Percentiles rank a stretch among this genome's conserved stretches.
Conservation (phyloP, 2,797 vertebrate species). For the Acrossocheilus fasciatus region DNA sequence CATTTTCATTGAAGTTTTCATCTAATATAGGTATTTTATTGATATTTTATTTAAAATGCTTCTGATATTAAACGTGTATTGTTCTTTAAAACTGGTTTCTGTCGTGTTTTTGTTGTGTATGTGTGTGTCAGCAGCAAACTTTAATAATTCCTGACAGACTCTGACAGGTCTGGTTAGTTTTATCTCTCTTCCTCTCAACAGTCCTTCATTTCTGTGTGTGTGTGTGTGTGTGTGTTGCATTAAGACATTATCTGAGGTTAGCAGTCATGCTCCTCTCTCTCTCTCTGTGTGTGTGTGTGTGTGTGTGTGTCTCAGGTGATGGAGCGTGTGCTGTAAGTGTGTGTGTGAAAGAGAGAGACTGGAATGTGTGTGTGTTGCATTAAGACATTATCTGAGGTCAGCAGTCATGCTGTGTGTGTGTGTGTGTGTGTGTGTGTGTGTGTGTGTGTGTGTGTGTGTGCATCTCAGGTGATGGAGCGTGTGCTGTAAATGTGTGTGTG, state of each 20-base stretch:
- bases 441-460: constrained; percentile 53
- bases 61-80: background rate
- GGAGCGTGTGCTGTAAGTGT: constrained; percentile 16
- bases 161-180: constrained; percentile 18
- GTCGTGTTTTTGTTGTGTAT: background rate
- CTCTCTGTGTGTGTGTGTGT: constrained; percentile 51
- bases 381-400: constrained; percentile 65
- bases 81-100: background rate
- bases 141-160: background rate
- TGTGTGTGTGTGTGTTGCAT: constrained; percentile 48
- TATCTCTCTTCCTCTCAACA: constrained; percentile 27
- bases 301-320: constrained; percentile 66
- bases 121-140: background rate
- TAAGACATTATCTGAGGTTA: constrained; percentile 65
- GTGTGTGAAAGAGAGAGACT: constrained; percentile 60
- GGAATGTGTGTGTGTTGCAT: constrained; percentile 68
- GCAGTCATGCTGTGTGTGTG: constrained; percentile 42
- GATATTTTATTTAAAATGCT: background rate
- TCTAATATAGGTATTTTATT: background rate
- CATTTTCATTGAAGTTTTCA: background rate
- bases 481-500: background rate
- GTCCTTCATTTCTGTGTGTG: background rate
- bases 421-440: constrained; percentile 47
- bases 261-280: constrained; percentile 36
- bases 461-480: constrained; percentile 68